These are phyloP conservation scores for Enteromius mattozi DNA, from an alignment of 2,797 vertebrate genomes.

Conservation along the genomic window DNA sequence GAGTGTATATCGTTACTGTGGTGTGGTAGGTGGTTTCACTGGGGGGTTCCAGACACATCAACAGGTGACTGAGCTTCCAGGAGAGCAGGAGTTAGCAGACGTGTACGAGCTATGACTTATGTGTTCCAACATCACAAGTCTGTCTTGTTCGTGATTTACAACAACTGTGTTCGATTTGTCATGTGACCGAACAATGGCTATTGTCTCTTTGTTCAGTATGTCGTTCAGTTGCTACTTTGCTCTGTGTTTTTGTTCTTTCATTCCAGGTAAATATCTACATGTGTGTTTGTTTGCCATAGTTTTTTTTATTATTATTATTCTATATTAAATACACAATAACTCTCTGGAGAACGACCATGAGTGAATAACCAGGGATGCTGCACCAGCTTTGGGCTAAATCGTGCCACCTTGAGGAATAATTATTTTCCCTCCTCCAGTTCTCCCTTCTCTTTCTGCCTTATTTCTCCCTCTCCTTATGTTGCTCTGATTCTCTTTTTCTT, in stretches of 20 bases:
- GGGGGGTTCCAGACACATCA: conserved; percentile 75
- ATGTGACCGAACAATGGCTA: conserved; percentile 74
- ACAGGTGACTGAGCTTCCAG: conserved; percentile 77
- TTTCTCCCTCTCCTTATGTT: conserved; percentile 85
- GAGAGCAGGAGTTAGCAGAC: conserved; percentile 73
- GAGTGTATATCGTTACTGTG: conserved; percentile 91
- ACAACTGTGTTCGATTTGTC: conserved; percentile 73
- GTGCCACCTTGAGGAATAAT: conserved; percentile 81
- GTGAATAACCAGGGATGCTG: conserved; percentile 67
- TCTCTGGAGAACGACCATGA: conserved; percentile 64
- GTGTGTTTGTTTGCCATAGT: conserved; percentile 59
- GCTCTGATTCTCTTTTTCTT: conserved; percentile 88
- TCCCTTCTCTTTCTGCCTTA: conserved; percentile 87
- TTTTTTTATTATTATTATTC: conserved; percentile 59
- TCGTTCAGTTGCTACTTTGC: conserved; percentile 71
- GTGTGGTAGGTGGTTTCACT: conserved; percentile 67
- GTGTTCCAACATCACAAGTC: conserved; percentile 71
- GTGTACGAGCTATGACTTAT: conserved; percentile 73
- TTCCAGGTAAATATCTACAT: conserved; percentile 80
- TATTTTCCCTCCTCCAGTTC: conserved; percentile 91
- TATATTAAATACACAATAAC: conserved; percentile 65
- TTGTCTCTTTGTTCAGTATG: conserved; percentile 79
- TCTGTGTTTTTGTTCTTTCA: conserved; percentile 74
- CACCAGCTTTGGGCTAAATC: conserved; percentile 54
- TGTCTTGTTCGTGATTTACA: conserved; percentile 70